A percentile compares a stretch with the other conserved stretches of the same genome.
These are phyloP conservation scores for Cenopis cana DNA, from an alignment of 2,888 invertebrate species.

Conservation along the genomic window DNA sequence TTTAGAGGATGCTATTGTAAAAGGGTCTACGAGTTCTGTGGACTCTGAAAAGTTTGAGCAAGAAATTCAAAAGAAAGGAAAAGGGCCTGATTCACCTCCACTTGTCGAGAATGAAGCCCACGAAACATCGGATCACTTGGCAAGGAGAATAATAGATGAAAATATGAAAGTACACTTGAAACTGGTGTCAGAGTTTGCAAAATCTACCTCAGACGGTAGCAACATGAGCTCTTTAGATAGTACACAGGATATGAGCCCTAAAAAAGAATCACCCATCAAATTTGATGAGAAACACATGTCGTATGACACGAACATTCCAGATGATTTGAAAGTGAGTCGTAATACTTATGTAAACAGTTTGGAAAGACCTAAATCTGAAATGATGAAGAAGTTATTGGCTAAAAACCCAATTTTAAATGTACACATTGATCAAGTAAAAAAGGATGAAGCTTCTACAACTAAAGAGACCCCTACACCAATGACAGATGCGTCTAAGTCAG, in stretches of 20 bases:
- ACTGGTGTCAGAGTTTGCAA: slow-evolving; percentile 79
- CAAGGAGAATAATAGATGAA: slow-evolving; percentile 79
- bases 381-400: slow-evolving; percentile 84
- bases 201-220: slow-evolving; percentile 79
- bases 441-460: slow-evolving; percentile 66
- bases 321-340: slow-evolving; percentile 87
- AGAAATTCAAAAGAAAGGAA: slow-evolving; percentile 55
- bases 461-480: slow-evolving; percentile 63
- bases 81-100: slow-evolving; percentile 60
- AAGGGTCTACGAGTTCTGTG: slow-evolving; percentile 78
- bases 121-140: slow-evolving; percentile 78
- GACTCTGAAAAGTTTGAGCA: slow-evolving; percentile 73
- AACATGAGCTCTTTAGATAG: slow-evolving; percentile 75
- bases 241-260: slow-evolving; percentile 63
- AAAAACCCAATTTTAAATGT: slow-evolving; percentile 81
- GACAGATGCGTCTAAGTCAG: slow-evolving; percentile 76
- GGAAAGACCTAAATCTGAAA: slow-evolving; percentile 87
- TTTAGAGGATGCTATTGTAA: slow-evolving; percentile 90
- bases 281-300: slow-evolving; percentile 78
- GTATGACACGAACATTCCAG: slow-evolving; percentile 86
- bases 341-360: slow-evolving; percentile 85
- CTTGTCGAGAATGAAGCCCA: slow-evolving; percentile 61
- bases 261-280: slow-evolving; percentile 64
- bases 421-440: slow-evolving; percentile 72
- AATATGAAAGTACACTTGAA: slow-evolving; percentile 80